phyloP scores from a whole-genome alignment of 2,797 vertebrate genomes.

The Lophotriccus pileatus region DNA sequence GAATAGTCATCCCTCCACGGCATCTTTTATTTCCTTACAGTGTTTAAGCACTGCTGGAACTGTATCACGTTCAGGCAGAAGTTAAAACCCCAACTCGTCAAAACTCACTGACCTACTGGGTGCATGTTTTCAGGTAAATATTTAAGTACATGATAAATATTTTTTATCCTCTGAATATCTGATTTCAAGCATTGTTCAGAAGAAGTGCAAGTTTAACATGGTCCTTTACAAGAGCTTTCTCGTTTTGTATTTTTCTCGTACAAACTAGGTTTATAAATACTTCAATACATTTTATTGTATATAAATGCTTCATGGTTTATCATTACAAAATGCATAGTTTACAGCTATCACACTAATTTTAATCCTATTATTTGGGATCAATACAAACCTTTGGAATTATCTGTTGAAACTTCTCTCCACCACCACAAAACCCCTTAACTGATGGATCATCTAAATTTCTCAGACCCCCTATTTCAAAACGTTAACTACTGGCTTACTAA shows the following conservation, averaged over 20 bases:
- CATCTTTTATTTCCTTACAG: not conserved
- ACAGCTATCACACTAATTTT: not conserved
- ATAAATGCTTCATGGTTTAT: conserved; percentile 36
- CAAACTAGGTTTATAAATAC: conserved; percentile 38
- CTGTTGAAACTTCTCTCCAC: not conserved
- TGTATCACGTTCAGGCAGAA: not conserved
- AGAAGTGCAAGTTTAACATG: not conserved
- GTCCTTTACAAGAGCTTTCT: not conserved
- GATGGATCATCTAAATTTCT: not conserved
- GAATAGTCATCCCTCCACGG: not conserved
- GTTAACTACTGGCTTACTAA: not conserved
- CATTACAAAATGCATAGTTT: conserved; percentile 36
- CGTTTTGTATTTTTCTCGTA: not conserved
- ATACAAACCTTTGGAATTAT: conserved; percentile 26
- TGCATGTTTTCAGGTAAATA: not conserved
- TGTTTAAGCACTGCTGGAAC: not conserved
- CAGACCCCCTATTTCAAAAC: not conserved
- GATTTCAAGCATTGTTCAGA: conserved; percentile 21
- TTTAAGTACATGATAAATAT: not conserved
- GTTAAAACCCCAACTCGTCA: not conserved
- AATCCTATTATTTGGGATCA: not conserved
- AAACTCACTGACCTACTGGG: not conserved
- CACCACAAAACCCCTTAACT: not conserved
- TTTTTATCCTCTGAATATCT: not conserved
- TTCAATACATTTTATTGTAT: not conserved